Evolutionary conservation across 2,797 vertebrate species (phyloP).

Genomic region (Dryobates pubescens): DNA sequence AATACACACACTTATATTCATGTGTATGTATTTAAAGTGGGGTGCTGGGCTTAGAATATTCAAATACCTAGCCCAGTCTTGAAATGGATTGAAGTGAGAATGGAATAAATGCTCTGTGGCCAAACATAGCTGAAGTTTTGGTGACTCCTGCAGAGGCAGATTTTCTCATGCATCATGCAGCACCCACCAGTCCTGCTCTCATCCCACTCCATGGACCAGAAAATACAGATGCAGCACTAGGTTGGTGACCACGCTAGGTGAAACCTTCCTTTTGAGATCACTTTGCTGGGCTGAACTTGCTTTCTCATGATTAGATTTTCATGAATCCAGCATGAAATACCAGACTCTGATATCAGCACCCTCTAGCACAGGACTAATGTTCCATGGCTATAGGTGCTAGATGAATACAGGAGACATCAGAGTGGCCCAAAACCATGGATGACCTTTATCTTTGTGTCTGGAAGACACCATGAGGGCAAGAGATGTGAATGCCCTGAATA

Average conservation of each 20-base stretch:
- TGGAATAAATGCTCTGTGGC: background rate
- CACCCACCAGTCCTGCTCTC: background rate
- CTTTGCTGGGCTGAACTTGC: background rate
- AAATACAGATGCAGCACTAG: background rate
- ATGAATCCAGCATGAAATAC: background rate
- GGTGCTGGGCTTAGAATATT: background rate
- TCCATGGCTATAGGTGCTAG: background rate
- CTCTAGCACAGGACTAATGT: background rate
- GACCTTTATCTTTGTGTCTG: background rate
- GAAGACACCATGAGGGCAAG: background rate
- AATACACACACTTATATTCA: background rate
- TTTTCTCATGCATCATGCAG: background rate
- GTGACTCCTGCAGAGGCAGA: background rate
- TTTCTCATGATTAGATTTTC: background rate
- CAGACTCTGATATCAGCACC: background rate
- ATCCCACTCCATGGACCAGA: rapidly evolving
- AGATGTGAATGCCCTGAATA: background rate
- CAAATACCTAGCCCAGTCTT: background rate
- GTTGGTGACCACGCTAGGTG: background rate
- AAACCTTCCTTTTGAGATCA: background rate
- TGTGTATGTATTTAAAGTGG: background rate
- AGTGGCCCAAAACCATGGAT: background rate
- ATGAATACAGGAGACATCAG: rapidly evolving
- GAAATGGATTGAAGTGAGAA: background rate
- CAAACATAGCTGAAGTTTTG: background rate